phyloP scores from a whole-genome alignment of 92 coral and sea anemone genomes.

The Bergia sp. region DNA sequence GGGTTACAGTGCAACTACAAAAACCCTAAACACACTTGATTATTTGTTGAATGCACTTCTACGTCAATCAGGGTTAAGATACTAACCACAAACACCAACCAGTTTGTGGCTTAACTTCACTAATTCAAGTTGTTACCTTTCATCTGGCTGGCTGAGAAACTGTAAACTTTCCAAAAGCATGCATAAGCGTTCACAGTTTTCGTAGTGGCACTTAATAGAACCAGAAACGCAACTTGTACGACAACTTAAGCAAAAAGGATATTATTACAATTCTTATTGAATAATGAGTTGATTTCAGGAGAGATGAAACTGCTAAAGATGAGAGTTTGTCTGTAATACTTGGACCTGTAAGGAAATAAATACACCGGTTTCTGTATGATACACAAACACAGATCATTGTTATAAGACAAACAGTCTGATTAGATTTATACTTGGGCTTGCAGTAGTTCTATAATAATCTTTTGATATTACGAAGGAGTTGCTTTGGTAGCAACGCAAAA shows the following conservation, averaged over 20 bases:
- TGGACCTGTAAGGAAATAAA: slow-evolving; percentile 72
- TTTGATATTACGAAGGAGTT: no score
- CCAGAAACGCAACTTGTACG: not conserved
- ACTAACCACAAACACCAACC: no score
- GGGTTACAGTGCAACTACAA: not conserved
- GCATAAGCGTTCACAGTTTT: no score
- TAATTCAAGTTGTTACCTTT: no score
- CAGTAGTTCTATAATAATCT: no score
- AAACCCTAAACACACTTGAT: no score
- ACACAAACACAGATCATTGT: not conserved
- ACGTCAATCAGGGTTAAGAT: no score
- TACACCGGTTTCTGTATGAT: not conserved
- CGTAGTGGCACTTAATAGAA: not conserved
- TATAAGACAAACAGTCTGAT: not conserved
- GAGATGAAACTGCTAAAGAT: slow-evolving; percentile 83
- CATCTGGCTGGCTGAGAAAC: no score
- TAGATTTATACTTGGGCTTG: not conserved
- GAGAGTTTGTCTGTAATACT: slow-evolving; percentile 90
- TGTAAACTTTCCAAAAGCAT: no score
- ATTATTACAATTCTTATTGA: slow-evolving; percentile 83
- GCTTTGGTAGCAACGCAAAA: no score
- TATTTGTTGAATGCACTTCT: no score
- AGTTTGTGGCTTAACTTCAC: no score
- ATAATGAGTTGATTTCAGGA: slow-evolving; percentile 90
- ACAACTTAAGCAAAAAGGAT: slow-evolving; percentile 71